Percentiles rank a stretch among this genome's conserved stretches.
These are phyloP conservation scores for Zaprionus lachaisei DNA, from an alignment of 1,140 invertebrate genomes.

Conservation along the genomic window DNA sequence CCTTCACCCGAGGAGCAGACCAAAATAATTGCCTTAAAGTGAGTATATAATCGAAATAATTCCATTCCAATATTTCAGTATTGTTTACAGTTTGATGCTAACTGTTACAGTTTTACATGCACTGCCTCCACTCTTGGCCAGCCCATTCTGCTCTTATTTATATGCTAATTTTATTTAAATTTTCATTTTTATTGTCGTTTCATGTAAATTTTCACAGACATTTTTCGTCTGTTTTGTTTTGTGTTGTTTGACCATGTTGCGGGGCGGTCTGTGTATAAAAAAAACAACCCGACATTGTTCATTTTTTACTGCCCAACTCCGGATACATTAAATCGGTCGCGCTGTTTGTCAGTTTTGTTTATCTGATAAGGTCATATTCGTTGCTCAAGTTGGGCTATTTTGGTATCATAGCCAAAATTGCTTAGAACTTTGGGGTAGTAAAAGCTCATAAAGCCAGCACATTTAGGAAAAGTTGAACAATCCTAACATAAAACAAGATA, in stretches of 20 bases:
- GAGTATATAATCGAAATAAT: conserved; percentile 73
- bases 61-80: background rate
- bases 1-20: conserved; percentile 93
- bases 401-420: background rate
- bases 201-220: conserved; percentile 60
- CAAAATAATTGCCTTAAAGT: conserved; percentile 91
- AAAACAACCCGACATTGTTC: conserved; percentile 39
- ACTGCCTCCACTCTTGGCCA: background rate
- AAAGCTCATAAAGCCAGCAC: background rate
- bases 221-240: conserved; percentile 55
- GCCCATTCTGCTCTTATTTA: conserved; percentile 11
- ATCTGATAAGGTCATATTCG: background rate
- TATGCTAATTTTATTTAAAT: conserved; percentile 57
- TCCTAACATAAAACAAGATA: no score
- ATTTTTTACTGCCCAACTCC: background rate
- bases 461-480: no score
- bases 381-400: conserved; percentile 1
- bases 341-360: conserved; percentile 6
- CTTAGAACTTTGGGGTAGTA: background rate
- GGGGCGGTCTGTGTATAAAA: conserved; percentile 14
- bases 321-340: conserved; percentile 5
- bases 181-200: conserved; percentile 63
- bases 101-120: conserved; percentile 2
- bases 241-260: conserved; percentile 25
- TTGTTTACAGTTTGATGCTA: background rate